These are phyloP conservation scores for Xylocampa areola DNA, from an alignment of 2,888 invertebrate species.

Conservation along the genomic window DNA sequence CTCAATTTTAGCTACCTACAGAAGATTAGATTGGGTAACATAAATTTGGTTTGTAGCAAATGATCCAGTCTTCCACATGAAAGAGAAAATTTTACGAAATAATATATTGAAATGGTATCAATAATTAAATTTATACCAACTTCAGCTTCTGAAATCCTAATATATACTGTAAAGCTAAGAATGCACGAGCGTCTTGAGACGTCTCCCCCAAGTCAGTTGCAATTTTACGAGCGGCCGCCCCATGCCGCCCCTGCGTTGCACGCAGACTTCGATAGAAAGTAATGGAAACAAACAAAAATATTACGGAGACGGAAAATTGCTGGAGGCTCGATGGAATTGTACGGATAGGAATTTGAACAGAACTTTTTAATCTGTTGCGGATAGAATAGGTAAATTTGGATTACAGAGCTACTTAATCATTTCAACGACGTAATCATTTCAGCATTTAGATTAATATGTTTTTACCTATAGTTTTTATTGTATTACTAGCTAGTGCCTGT, in stretches of 20 bases:
- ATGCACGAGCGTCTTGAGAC: conserved; percentile 88
- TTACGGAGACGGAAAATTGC: conserved; percentile 49
- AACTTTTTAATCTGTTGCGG: conserved; percentile 45
- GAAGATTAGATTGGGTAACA: too few relatives aligned
- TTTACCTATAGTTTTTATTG: too few relatives aligned
- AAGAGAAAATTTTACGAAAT: too few relatives aligned
- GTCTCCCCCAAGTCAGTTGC: conserved; percentile 84
- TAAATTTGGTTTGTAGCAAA: too few relatives aligned
- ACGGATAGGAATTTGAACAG: conserved; percentile 32
- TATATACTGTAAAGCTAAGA: conserved; percentile 76
- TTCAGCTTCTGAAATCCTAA: conserved; percentile 44
- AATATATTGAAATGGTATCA: too few relatives aligned
- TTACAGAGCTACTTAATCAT: neutral
- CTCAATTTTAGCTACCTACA: too few relatives aligned
- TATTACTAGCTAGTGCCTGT: too few relatives aligned
- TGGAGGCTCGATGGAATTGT: conserved; percentile 21
- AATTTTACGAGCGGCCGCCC: conserved; percentile 87
- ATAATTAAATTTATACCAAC: neutral
- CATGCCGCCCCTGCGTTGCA: conserved; percentile 72
- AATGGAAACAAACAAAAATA: conserved; percentile 68
- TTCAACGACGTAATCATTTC: too few relatives aligned
- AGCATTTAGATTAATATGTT: neutral
- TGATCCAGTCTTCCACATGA: too few relatives aligned
- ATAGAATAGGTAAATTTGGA: neutral
- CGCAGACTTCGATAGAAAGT: conserved; percentile 62